Conservation (phyloP, 1,140 invertebrate species). For the Watersipora subatra region DNA sequence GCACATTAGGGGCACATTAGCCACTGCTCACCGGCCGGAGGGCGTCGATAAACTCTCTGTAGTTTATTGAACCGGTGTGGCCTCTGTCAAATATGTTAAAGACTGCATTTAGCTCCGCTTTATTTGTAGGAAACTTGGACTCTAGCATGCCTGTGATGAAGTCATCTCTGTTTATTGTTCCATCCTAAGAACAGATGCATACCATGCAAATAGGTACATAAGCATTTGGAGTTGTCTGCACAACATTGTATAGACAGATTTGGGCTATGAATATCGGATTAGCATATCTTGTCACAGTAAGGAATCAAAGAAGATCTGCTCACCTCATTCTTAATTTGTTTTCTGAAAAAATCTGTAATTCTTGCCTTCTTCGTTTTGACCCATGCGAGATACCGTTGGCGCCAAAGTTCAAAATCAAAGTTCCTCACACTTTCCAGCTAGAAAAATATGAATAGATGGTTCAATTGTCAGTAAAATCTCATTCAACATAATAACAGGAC, state of each 20-base stretch:
- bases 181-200: constrained; percentile 58
- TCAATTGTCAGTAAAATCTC: background rate
- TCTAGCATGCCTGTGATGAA: constrained; percentile 74
- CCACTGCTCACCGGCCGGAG: constrained; percentile 58
- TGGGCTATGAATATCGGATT: no score
- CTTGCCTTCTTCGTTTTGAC: constrained; percentile 98
- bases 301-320: no score
- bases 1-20: background rate
- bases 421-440: constrained; percentile 54
- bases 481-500: no score
- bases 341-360: constrained; percentile 91
- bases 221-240: no score
- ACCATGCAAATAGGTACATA: no score
- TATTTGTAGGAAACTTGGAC: constrained; percentile 82
- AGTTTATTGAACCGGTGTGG: constrained; percentile 81
- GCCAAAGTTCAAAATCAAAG: constrained; percentile 99
- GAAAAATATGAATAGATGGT: background rate
- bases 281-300: no score
- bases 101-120: constrained; percentile 92
- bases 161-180: constrained; percentile 80
- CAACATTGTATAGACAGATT: no score
- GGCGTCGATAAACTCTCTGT: constrained; percentile 96
- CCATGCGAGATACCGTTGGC: constrained; percentile 84
- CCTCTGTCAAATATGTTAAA: constrained; percentile 94
- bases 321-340: constrained; percentile 91